phyloP scores from a whole-genome alignment of 2,113 vertebrate species.

The Lipotes vexillifer region DNA sequence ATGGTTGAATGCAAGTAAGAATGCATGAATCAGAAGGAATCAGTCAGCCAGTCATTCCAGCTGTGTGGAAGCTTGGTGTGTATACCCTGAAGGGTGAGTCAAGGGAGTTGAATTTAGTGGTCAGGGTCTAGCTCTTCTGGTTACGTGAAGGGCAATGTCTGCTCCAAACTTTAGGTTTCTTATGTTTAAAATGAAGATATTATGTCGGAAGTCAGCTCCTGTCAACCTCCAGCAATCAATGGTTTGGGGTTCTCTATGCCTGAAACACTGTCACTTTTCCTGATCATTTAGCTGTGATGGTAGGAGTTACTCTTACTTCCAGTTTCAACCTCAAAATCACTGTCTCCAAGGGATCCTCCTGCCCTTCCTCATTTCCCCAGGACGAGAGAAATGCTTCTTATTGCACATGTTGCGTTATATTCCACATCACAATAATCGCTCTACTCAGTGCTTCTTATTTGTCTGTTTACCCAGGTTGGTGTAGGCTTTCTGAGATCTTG shows the following conservation, averaged over 20 bases:
- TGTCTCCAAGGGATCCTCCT: no score
- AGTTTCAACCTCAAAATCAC: background rate
- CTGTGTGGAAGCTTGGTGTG: background rate
- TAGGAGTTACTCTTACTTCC: background rate
- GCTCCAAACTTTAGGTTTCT: background rate
- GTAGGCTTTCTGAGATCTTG: background rate
- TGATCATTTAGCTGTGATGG: background rate
- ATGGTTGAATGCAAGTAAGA: background rate
- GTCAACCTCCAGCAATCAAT: background rate
- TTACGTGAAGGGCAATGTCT: background rate
- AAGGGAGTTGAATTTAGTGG: fast-evolving
- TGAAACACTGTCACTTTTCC: fast-evolving
- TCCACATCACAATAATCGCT: background rate
- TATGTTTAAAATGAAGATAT: background rate
- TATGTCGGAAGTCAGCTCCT: background rate
- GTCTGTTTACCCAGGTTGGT: background rate
- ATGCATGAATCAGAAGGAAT: background rate
- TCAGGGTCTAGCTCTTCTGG: background rate
- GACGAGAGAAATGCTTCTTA: background rate
- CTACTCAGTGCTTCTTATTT: no score
- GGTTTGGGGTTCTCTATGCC: background rate
- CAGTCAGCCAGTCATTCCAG: background rate
- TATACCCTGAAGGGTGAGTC: background rate
- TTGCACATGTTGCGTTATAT: background rate
- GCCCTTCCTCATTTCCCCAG: no score